phyloP scores from a whole-genome alignment of 2,888 invertebrate species.

The Neoascia interrupta region DNA sequence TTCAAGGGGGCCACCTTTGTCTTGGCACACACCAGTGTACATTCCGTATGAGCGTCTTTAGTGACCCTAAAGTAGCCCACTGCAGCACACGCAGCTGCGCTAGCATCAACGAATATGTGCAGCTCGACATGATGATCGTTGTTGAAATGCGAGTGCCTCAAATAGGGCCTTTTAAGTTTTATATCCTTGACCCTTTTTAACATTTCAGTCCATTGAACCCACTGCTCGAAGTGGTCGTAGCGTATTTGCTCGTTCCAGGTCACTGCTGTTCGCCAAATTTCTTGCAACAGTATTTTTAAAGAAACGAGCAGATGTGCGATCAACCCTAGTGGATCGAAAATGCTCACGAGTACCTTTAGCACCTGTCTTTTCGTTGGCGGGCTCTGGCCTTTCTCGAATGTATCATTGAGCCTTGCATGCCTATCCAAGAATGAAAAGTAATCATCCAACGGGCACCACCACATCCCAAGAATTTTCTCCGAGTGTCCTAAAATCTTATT shows the following conservation, averaged over 20 bases:
- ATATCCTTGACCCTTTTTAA: neutral
- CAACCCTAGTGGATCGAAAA: conserved; percentile 31
- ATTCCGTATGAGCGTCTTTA: neutral
- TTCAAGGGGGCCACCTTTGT: conserved; percentile 6
- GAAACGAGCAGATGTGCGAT: conserved; percentile 11
- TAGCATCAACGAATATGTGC: conserved; percentile 61
- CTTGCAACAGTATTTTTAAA: conserved; percentile 6
- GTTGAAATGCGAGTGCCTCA: neutral
- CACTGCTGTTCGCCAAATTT: neutral
- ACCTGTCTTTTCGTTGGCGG: conserved; percentile 36
- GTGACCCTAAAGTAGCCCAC: neutral
- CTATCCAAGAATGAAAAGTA: conserved; percentile 8
- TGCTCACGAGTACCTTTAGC: conserved; percentile 29
- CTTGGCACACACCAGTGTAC: neutral
- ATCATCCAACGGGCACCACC: conserved; percentile 18
- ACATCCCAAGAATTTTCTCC: conserved; percentile 28
- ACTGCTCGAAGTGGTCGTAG: neutral
- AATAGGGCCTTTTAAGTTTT: neutral
- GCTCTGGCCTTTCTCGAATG: neutral
- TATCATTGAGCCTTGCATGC: neutral
- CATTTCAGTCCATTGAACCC: conserved; percentile 9
- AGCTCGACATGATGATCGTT: conserved; percentile 23
- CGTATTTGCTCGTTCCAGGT: conserved; percentile 13
- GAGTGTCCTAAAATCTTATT: neutral
- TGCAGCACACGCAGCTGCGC: conserved; percentile 13